Conservation (phyloP, 2,113 vertebrate genomes). For the Brienomyrus brachyistius region DNA sequence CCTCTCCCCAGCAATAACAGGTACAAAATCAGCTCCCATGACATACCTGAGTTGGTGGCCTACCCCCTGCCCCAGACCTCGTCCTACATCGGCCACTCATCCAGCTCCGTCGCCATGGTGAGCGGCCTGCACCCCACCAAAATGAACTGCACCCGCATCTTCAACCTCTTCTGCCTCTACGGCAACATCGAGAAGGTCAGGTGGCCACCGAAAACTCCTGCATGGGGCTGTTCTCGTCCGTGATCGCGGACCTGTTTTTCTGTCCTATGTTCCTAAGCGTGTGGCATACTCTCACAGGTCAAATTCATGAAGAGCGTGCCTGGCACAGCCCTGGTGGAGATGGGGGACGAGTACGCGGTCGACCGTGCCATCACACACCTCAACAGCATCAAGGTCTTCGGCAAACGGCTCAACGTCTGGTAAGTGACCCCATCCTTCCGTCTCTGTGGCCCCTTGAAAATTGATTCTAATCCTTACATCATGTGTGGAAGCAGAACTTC, state of each 20-base stretch:
- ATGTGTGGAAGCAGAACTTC: neutral
- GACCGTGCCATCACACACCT: constrained; percentile 95
- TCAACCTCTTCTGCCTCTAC: constrained; percentile 96
- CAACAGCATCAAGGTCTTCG: constrained; percentile 92
- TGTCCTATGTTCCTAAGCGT: neutral
- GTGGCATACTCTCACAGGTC: constrained; percentile 57
- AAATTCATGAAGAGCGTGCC: constrained; percentile 99
- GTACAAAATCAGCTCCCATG: constrained; percentile 79
- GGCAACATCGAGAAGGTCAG: constrained; percentile 96
- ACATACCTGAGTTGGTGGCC: constrained; percentile 88
- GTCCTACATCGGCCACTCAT: constrained; percentile 76
- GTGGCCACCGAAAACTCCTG: neutral
- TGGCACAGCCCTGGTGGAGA: constrained; percentile 89
- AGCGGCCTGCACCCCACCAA: constrained; percentile 87
- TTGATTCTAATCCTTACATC: neutral
- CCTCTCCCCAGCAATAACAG: constrained; percentile 78
- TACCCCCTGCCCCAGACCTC: constrained; percentile 86
- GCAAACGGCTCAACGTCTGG: constrained; percentile 94
- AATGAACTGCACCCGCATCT: constrained; percentile 96
- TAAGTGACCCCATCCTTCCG: constrained; percentile 46
- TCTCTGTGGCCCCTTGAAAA: neutral
- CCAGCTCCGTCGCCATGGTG: constrained; percentile 91
- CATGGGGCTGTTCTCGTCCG: neutral
- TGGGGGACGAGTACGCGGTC: constrained; percentile 95
- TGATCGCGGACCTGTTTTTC: neutral